Percentiles rank a stretch among this genome's conserved stretches.
Conservation (phyloP, 1,140 invertebrate species). For the Lordiphosa mommai region DNA sequence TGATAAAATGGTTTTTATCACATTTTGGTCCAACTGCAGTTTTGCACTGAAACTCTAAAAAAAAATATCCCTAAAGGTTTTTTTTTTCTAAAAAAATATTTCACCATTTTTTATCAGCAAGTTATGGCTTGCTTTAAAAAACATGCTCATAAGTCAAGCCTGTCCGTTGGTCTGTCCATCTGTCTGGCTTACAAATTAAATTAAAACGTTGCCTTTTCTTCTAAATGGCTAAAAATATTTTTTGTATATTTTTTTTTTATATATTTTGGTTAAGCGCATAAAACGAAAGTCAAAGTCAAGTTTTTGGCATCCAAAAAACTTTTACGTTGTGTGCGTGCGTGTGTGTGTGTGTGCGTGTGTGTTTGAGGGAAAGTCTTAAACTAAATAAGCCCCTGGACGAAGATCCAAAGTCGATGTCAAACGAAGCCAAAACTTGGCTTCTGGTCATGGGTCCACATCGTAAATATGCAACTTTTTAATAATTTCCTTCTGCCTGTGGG, state of each 20-base stretch:
- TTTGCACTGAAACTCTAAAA: too few species aligned
- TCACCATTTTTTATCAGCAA: too few species aligned
- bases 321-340: constrained; percentile 1
- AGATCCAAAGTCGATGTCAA: constrained; percentile 10
- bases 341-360: not conserved
- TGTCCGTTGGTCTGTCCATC: too few species aligned
- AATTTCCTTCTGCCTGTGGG: constrained; percentile 5
- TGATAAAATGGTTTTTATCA: too few species aligned
- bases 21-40: too few species aligned
- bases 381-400: constrained; percentile 10
- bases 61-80: too few species aligned
- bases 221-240: constrained; percentile 13
- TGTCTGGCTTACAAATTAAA: constrained; percentile 7
- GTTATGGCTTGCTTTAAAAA: too few species aligned
- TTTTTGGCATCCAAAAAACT: constrained; percentile 14
- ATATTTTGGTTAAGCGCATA: not conserved
- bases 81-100: too few species aligned
- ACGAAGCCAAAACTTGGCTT: constrained; percentile 8
- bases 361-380: constrained; percentile 4
- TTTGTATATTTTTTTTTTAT: not conserved
- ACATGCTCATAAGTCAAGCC: too few species aligned
- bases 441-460: constrained; percentile 4
- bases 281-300: constrained; percentile 10
- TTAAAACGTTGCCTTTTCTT: constrained; percentile 12
- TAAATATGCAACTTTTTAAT: constrained; percentile 18